A percentile compares a stretch with the other conserved stretches of the same genome.
phyloP scores from a whole-genome alignment of 2,888 invertebrate species.

The Cosmia trapezina region DNA sequence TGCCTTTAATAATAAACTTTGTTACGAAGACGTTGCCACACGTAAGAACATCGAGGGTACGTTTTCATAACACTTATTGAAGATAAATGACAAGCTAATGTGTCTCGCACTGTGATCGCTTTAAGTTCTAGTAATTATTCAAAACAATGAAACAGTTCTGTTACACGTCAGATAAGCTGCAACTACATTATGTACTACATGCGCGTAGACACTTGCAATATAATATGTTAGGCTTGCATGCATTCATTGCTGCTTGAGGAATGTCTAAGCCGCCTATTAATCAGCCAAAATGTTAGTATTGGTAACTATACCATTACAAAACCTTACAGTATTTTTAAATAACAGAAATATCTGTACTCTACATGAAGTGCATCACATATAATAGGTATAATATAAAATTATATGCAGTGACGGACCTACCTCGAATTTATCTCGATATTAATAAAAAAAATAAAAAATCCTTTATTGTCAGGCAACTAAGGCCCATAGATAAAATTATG shows the following conservation, averaged over 20 bases:
- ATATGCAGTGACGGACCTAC: conserved; percentile 8
- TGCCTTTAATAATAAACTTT: conserved; percentile 72
- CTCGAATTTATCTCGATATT: background rate
- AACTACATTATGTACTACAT: background rate
- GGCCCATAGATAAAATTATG: no score
- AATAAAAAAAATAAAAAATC: no score
- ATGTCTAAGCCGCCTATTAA: conserved; percentile 10
- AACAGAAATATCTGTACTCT: background rate
- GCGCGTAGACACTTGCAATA: conserved; percentile 13
- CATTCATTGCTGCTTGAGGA: conserved; percentile 40
- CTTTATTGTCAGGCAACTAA: no score
- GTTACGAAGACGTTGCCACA: conserved; percentile 69
- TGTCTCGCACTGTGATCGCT: conserved; percentile 41
- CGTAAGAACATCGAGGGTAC: conserved; percentile 64
- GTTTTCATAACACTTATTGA: conserved; percentile 64
- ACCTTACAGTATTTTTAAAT: background rate
- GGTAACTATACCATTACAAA: background rate
- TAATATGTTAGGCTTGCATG: conserved; percentile 21
- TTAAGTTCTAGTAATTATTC: conserved; percentile 53
- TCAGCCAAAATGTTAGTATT: conserved; percentile 3
- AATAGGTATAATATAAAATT: background rate
- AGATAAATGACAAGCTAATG: conserved; percentile 58
- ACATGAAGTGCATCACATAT: background rate
- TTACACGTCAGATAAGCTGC: conserved; percentile 21
- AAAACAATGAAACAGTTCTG: conserved; percentile 51